These are phyloP conservation scores for Lagopus leucura DNA, from an alignment of 2,113 vertebrate species.

Conservation along the genomic window DNA sequence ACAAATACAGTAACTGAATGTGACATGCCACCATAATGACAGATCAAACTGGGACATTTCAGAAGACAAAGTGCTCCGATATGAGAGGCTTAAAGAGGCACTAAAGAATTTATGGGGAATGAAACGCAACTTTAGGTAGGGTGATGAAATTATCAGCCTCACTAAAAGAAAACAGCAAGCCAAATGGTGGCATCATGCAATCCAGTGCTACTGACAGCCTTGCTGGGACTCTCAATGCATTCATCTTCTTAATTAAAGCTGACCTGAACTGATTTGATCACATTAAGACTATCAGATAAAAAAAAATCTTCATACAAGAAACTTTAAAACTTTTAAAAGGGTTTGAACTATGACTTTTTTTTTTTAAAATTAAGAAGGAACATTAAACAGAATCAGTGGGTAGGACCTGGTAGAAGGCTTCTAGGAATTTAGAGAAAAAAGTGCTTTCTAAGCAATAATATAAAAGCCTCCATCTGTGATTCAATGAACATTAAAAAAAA, in stretches of 20 bases:
- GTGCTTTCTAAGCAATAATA: background rate
- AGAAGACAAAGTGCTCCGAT: constrained; percentile 37
- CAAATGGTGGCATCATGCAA: background rate
- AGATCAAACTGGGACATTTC: constrained; percentile 29
- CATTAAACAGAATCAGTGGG: background rate
- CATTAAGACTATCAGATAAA: background rate
- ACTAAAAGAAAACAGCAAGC: background rate
- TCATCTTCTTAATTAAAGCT: background rate
- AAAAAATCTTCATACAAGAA: background rate
- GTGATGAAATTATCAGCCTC: constrained; percentile 36
- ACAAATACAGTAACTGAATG: constrained; percentile 42
- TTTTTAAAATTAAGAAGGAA: background rate
- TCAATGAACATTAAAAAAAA: background rate
- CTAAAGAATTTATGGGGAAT: constrained; percentile 55
- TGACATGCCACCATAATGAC: constrained; percentile 22
- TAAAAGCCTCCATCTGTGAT: background rate
- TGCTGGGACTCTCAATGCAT: background rate
- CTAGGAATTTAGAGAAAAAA: background rate
- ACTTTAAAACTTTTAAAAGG: background rate
- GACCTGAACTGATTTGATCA: constrained; percentile 8
- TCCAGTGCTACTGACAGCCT: background rate
- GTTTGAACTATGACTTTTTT: background rate
- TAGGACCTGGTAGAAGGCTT: background rate
- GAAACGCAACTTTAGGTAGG: background rate
- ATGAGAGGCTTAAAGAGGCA: background rate